Base-by-base conservation (phyloP, 2,888 invertebrate genomes). In the Cryptocheilus praepositus region DNA sequence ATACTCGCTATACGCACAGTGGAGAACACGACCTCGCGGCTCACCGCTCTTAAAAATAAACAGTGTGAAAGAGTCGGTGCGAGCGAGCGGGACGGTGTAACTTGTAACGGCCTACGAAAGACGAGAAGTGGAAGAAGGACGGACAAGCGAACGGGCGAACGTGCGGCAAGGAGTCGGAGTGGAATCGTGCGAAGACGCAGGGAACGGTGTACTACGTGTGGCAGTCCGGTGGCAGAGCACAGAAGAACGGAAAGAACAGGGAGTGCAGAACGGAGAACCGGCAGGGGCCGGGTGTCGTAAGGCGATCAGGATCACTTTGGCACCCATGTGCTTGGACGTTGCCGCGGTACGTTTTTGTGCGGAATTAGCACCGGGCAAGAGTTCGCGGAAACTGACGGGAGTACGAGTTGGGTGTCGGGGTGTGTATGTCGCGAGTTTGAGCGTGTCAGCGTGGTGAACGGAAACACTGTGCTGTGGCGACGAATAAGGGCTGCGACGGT, bases 11-110 rank as follows among this genome's bases (percentile, higher is more conserved):
- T n/a, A n/a, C 25, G 25, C 25, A 25, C 3, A 25, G 25, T 25
- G 25, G 36, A 36, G 11, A 36, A 11, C 36, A 36, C 36, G 63
- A 70, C 71, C 65, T 67, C 58, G 61, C 55, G 68, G 70, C 67
- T 61, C 61, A 59, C 53, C 64, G 65, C 64, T 69, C 49, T 66
- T 53, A 77, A 77, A 79, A 80, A 77, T 70, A 80, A 79, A 75
- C 68, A 77, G 62, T 45, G 57, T 56, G 61, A 68, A 70, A 59
- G 64, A 65, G 63, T 15, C 46, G 57, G 64, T 28, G 46, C 44
- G 36, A 7, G 36, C 36, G 36, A 36, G 36, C 11, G 7, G 36
- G 36, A 36, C 36, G 36, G 36, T 11, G 11, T 36, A 11, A 11
- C 36, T 4, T 36, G 36, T 36, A 36, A 36, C 36, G 36, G 36